These are phyloP conservation scores for Hirtodrosophila cameraria DNA, from an alignment of 2,888 invertebrate genomes.

Conservation along the genomic window DNA sequence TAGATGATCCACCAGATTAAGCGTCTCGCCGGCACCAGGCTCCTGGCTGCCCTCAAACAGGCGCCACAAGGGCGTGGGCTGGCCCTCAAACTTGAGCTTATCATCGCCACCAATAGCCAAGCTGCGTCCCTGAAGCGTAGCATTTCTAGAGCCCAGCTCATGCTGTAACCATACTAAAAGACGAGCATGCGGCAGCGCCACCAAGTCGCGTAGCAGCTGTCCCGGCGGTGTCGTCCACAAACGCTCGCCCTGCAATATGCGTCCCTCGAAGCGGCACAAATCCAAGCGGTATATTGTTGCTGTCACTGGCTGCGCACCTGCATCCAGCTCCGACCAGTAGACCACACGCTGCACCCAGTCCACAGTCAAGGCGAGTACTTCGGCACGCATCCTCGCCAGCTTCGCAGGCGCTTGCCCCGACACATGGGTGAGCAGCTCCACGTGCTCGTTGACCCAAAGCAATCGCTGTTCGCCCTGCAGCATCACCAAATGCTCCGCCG, in stretches of 20 bases:
- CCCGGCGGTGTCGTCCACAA: constrained; percentile 86
- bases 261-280: constrained; percentile 86
- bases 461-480: constrained; percentile 88
- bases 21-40: constrained; percentile 63
- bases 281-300: constrained; percentile 88
- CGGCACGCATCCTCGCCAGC: constrained; percentile 86
- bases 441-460: constrained; percentile 90
- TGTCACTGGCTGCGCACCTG: constrained; percentile 72
- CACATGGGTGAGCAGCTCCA: constrained; percentile 81
- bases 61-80: constrained; percentile 24
- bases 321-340: constrained; percentile 90
- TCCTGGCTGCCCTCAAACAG: constrained; percentile 74
- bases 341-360: constrained; percentile 95
- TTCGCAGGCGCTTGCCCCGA: constrained; percentile 84
- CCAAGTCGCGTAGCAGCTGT: constrained; percentile 88
- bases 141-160: constrained; percentile 49
- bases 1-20: constrained; percentile 69
- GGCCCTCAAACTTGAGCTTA: constrained; percentile 4
- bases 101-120: constrained; percentile 49
- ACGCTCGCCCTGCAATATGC: constrained; percentile 85
- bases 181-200: constrained; percentile 90
- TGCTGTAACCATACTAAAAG: constrained; percentile 91
- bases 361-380: constrained; percentile 88
- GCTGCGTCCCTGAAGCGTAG: constrained; percentile 69
- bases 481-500: constrained; percentile 88